Evolutionary conservation across 2,888 invertebrate genomes (phyloP).

Genomic region (Caenorhabditis wallacei): DNA sequence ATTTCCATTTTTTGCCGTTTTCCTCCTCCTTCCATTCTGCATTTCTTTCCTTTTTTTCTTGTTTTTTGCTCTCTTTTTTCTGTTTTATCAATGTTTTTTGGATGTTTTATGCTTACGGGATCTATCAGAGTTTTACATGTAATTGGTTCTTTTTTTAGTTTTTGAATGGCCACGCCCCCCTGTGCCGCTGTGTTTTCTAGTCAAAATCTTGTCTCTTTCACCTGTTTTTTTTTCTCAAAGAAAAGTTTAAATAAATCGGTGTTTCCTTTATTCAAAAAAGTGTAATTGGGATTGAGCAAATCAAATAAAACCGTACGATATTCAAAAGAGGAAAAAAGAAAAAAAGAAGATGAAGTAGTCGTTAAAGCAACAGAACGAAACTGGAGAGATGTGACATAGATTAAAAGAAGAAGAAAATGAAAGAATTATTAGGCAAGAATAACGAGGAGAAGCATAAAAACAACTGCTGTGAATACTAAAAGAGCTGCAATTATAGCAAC

Average conservation of each 20-base stretch:
- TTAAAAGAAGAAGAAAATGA: background rate
- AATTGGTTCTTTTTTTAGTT: constrained; percentile 28
- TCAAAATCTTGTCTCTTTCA: constrained; percentile 34
- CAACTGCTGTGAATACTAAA: constrained; percentile 54
- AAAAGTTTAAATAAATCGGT: constrained; percentile 24
- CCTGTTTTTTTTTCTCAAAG: constrained; percentile 19
- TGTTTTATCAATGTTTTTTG: constrained; percentile 27
- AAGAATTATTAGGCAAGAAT: constrained; percentile 13
- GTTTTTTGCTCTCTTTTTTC: constrained; percentile 10
- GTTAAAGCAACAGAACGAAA: constrained; percentile 1
- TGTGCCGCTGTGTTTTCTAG: constrained; percentile 31
- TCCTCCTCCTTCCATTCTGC: constrained; percentile 6
- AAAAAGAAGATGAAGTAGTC: background rate
- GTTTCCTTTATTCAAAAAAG: background rate
- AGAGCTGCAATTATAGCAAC: constrained; percentile 63
- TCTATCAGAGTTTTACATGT: constrained; percentile 55
- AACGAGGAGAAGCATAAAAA: constrained; percentile 58
- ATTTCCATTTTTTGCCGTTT: constrained; percentile 23
- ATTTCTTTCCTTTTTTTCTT: constrained; percentile 30
- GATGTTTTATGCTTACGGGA: constrained; percentile 50
- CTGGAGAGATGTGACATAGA: constrained; percentile 20
- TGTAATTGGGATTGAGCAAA: constrained; percentile 36
- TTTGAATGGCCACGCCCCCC: constrained; percentile 1
- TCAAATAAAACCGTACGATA: constrained; percentile 38
- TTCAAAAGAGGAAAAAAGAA: constrained; percentile 35